A percentile compares a stretch with the other conserved stretches of the same genome.
Conservation (phyloP, 2,113 vertebrate species). For the Neoarius graeffei region DNA sequence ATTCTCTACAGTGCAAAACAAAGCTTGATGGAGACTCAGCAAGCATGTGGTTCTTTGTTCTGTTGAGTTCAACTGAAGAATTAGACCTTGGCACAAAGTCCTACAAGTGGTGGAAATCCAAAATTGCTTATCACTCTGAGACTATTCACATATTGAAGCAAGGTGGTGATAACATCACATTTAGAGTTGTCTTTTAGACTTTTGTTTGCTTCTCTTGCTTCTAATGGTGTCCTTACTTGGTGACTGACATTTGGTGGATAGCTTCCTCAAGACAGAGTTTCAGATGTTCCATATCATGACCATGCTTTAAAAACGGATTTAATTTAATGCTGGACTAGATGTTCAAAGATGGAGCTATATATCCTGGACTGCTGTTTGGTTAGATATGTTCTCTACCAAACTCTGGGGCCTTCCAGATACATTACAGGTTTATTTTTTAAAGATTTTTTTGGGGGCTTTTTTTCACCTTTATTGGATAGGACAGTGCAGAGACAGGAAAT, state of each 20-base stretch:
- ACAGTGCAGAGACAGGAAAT: no score
- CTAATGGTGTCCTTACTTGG: background rate
- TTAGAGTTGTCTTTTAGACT: background rate
- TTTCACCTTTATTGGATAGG: no score
- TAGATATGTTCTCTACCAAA: background rate
- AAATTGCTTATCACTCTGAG: background rate
- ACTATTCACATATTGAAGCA: background rate
- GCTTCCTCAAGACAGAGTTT: background rate
- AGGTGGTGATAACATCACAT: background rate
- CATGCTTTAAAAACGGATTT: background rate
- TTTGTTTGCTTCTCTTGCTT: background rate
- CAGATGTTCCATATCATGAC: background rate
- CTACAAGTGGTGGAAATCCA: background rate
- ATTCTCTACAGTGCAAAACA: background rate
- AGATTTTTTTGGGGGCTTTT: no score
- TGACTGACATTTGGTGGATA: background rate
- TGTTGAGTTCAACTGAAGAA: conserved; percentile 24
- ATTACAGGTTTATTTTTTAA: background rate
- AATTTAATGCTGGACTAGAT: background rate
- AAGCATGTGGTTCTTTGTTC: background rate
- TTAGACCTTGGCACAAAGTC: background rate
- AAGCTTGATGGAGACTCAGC: background rate
- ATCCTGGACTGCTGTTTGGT: background rate
- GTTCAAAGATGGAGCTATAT: background rate
- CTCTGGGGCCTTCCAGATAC: background rate